phyloP scores from a whole-genome alignment of 2,888 invertebrate species.

The Synanthedon myopaeformis region DNA sequence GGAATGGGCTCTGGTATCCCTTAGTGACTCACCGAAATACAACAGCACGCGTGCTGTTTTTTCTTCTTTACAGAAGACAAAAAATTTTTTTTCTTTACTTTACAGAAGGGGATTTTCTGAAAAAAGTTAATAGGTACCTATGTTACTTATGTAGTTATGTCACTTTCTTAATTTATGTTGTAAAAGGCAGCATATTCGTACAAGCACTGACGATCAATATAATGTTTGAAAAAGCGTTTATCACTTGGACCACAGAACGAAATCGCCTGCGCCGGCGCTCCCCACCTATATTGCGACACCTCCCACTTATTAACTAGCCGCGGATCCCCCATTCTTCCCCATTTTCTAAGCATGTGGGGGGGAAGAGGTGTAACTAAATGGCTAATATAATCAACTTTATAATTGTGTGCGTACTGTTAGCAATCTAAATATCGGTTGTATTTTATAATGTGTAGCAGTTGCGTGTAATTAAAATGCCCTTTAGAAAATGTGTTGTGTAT shows the following conservation, averaged over 20 bases:
- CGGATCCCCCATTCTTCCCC: slow-evolving; percentile 31
- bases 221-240: slow-evolving; percentile 3
- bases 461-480: background rate
- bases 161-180: no score
- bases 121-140: no score
- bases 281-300: slow-evolving; percentile 46
- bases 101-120: no score
- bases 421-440: background rate
- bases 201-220: no score
- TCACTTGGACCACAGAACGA: slow-evolving; percentile 21
- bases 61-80: no score
- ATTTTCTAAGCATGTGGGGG: slow-evolving; percentile 20
- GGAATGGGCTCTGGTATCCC: no score
- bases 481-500: no score
- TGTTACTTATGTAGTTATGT: no score
- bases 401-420: slow-evolving; percentile 4
- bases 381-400: slow-evolving; percentile 15
- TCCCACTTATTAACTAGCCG: slow-evolving; percentile 54
- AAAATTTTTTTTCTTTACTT: no score
- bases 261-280: slow-evolving; percentile 32
- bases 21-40: no score
- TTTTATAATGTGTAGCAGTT: background rate
- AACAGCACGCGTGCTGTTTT: no score
- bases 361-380: slow-evolving; percentile 23
- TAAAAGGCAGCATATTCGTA: no score